phyloP scores from a whole-genome alignment of 2,888 invertebrate species.

The Synanthedon myopaeformis region DNA sequence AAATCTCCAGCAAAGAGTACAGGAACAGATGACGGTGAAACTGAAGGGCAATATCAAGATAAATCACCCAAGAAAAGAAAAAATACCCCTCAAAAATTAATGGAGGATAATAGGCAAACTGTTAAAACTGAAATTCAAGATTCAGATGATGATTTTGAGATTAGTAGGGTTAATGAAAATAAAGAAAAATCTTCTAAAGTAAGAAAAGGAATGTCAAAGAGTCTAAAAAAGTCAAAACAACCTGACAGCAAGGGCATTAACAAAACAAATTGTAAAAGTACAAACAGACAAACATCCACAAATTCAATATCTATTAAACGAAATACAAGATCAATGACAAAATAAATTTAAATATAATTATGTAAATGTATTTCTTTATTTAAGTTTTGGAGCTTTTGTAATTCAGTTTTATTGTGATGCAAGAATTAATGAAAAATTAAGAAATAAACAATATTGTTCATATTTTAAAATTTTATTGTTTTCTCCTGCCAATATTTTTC shows the following conservation, averaged over 20 bases:
- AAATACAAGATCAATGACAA: too few species aligned
- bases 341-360: too few species aligned
- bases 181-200: constrained; percentile 20
- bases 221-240: too few species aligned
- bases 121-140: constrained; percentile 3
- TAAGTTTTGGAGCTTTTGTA: too few species aligned
- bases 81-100: constrained; percentile 5
- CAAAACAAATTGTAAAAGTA: not conserved
- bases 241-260: too few species aligned
- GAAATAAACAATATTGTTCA: too few species aligned
- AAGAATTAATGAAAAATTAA: too few species aligned
- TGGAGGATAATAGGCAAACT: not conserved
- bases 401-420: too few species aligned
- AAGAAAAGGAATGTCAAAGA: constrained; percentile 6
- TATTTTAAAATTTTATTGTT: constrained; percentile 27
- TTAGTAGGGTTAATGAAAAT: constrained; percentile 1
- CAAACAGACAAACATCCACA: not conserved
- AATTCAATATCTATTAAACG: too few species aligned
- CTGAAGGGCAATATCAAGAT: not conserved
- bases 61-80: not conserved
- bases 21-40: not conserved
- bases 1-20: constrained; percentile 21
- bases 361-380: too few species aligned
- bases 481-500: constrained; percentile 44
- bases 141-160: constrained; percentile 1